phyloP scores from a whole-genome alignment of 2,888 invertebrate genomes.

The Mylabris sibirica region DNA sequence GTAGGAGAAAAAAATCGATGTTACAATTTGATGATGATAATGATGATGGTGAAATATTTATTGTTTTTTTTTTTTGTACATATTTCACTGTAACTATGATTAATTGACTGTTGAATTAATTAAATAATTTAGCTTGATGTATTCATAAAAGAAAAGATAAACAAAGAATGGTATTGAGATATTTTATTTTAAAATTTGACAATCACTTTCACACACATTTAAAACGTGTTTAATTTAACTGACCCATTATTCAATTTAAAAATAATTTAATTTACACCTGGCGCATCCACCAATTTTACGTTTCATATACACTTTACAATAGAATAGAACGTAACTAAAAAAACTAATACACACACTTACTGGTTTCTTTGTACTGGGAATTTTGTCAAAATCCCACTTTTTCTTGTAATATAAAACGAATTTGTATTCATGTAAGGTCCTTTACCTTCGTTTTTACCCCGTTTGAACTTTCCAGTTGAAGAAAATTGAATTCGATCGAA shows the following conservation, averaged over 20 bases:
- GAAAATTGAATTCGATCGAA: not conserved
- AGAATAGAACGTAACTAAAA: too few species aligned
- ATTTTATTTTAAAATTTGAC: not conserved
- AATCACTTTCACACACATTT: not conserved
- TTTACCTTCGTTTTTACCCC: not conserved
- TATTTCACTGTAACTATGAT: not conserved
- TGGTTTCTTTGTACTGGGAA: not conserved
- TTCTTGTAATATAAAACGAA: not conserved
- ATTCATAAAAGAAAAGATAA: not conserved
- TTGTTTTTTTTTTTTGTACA: slow-evolving; percentile 1
- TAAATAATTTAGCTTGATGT: not conserved
- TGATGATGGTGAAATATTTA: slow-evolving; percentile 2
- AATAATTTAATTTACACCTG: not conserved
- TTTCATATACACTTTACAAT: too few species aligned
- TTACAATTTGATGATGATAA: not conserved
- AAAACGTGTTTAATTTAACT: not conserved
- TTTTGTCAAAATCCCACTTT: not conserved
- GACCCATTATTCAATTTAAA: not conserved
- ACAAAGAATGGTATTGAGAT: not conserved
- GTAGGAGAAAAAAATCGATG: not conserved
- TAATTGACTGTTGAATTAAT: slow-evolving; percentile 10
- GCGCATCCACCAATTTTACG: slow-evolving; percentile 2
- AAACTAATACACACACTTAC: too few species aligned
- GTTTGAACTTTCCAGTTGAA: not conserved
- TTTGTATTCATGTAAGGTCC: not conserved